Evolutionary conservation across 2,888 invertebrate genomes (phyloP).

Genomic region (Lochmaea capreae): DNA sequence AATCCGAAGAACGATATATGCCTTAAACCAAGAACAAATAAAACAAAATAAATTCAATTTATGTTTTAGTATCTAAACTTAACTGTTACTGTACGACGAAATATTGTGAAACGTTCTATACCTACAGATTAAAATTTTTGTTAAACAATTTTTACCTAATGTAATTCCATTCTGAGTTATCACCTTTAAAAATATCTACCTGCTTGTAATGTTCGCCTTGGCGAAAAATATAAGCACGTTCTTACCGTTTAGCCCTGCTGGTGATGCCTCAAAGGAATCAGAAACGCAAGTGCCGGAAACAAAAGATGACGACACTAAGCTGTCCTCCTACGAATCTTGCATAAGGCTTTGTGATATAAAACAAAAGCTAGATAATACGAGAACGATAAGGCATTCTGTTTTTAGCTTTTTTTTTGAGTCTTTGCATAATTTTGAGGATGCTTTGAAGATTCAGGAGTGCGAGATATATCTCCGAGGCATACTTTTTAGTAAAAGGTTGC

Average conservation of each 20-base stretch:
- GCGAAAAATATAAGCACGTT: constrained; percentile 12
- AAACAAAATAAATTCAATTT: too few relatives aligned
- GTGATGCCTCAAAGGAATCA: constrained; percentile 21
- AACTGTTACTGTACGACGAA: too few relatives aligned
- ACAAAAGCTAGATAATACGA: constrained; percentile 50
- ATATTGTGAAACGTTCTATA: too few relatives aligned
- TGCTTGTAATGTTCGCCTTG: not conserved
- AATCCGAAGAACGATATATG: too few relatives aligned
- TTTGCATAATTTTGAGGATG: constrained; percentile 34
- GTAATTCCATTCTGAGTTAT: not conserved
- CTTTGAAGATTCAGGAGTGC: constrained; percentile 21
- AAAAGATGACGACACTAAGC: constrained; percentile 30
- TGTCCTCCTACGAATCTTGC: constrained; percentile 26
- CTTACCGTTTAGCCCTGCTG: constrained; percentile 18
- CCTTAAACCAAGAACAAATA: too few relatives aligned
- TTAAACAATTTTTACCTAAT: not conserved
- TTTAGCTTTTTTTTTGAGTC: constrained; percentile 50
- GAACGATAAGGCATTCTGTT: constrained; percentile 48
- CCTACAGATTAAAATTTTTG: not conserved
- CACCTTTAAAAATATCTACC: not conserved
- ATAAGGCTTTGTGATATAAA: constrained; percentile 47
- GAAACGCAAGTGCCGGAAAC: constrained; percentile 28
- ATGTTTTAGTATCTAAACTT: too few relatives aligned
- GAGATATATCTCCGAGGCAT: not conserved
- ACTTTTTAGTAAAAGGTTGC: not conserved